Base-by-base conservation (phyloP, 2,888 invertebrate genomes). In the Charanyca ferruginea region DNA sequence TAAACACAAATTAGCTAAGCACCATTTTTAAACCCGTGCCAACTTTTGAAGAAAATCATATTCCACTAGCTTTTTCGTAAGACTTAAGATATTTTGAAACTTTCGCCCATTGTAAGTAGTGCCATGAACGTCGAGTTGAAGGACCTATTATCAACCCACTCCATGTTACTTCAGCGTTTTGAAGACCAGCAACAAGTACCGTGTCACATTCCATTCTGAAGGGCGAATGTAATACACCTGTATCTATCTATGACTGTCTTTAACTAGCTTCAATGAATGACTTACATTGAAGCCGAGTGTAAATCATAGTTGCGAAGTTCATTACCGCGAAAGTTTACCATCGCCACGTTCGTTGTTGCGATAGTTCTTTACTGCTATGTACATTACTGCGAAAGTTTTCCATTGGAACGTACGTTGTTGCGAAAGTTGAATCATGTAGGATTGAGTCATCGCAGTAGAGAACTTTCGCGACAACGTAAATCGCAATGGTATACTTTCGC, bases 161-260 rank as follows among this genome's bases (percentile, higher is more conserved):
- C 42, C 22, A 16, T 55, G 28, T 44, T 49, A 49, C 45, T 68
- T 49, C 38, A 55, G 38, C 41, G 32, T 58, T 66, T 61, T 63
- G 32, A 75, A 61, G 45, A 62, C 52, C 23, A 62, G 70, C 70
- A 73, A 73, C 74, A 67, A 67, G 79, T 67, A 63, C 11, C 32
- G 23, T 48, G 38, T 18, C 45, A 52, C 13, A 38, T 44, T 42
- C 11, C 42, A 57, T 25, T 60, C 41, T 70, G 38, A 20, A 2
- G 9, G 5, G 1, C 5, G 20, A 5, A 22, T 38, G 47, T 38
- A 4, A 13, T 35, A 32, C 11, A 32, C 4, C 8, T 32, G 3
- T 8, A 20, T 2, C 5, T 9, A 9, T 49, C 32, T 16, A 13
- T 47, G 3, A 8, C 8, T 35, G 25, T 38, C n/a, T 20, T 47